Percentiles rank a stretch among this genome's conserved stretches.
Conservation (phyloP, 2,113 vertebrate genomes). For the Willisornis vidua region DNA sequence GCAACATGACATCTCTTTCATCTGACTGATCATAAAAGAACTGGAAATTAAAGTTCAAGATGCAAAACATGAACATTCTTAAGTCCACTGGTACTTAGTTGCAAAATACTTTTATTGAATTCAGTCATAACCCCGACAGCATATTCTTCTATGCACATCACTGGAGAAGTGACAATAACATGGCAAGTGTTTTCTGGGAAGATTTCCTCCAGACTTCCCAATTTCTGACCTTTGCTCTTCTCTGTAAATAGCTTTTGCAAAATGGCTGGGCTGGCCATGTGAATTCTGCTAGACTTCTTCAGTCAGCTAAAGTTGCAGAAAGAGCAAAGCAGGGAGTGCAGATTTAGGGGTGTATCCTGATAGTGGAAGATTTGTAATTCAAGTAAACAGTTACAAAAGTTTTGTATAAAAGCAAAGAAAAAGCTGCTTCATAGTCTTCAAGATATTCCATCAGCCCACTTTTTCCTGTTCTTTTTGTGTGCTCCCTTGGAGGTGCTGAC, state of each 20-base stretch:
- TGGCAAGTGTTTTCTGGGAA: conserved; percentile 22
- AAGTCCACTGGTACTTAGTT: background rate
- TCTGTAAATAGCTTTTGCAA: conserved; percentile 38
- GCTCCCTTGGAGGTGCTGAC: background rate
- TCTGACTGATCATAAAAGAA: background rate
- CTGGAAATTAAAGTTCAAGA: conserved; percentile 5
- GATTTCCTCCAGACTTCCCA: conserved; percentile 34
- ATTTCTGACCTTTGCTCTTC: conserved; percentile 23
- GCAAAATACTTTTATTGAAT: conserved; percentile 12
- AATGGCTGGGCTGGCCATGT: background rate
- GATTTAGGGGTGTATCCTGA: background rate
- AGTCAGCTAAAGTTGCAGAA: background rate
- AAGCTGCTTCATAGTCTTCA: background rate
- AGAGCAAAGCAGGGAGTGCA: background rate
- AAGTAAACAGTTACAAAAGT: background rate
- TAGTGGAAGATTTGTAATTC: background rate
- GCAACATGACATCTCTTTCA: background rate
- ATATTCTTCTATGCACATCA: background rate
- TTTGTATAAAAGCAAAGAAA: background rate
- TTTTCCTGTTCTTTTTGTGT: background rate
- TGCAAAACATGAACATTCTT: background rate
- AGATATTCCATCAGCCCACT: background rate
- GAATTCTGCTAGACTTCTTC: background rate
- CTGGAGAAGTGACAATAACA: background rate
- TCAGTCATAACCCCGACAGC: background rate